A percentile compares a stretch with the other conserved stretches of the same genome.
These are phyloP conservation scores for Ditula angustiorana DNA, from an alignment of 2,888 invertebrate genomes.

Conservation along the genomic window DNA sequence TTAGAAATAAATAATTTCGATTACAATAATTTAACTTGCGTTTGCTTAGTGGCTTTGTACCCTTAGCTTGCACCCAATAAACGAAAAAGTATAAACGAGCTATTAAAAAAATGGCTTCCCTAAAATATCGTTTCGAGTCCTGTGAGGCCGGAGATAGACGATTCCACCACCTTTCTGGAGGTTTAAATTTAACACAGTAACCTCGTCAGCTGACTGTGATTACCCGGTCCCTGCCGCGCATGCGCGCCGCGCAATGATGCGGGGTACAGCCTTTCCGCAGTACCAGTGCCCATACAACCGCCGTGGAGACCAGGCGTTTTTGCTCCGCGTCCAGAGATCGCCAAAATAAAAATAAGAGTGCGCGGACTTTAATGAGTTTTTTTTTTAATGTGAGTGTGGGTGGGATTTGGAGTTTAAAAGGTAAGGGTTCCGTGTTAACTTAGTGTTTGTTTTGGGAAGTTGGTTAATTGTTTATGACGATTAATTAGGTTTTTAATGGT, in stretches of 20 bases:
- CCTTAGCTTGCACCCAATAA: too few species aligned
- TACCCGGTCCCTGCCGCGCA: slow-evolving; percentile 62
- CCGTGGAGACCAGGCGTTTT: slow-evolving; percentile 52
- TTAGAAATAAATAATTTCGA: too few species aligned
- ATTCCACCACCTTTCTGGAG: neutral
- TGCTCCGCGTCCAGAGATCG: slow-evolving; percentile 31
- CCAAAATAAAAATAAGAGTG: slow-evolving; percentile 5
- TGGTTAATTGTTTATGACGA: neutral
- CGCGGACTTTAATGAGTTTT: neutral
- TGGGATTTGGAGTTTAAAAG: neutral
- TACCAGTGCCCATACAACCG: slow-evolving; percentile 65
- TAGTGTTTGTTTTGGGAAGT: neutral
- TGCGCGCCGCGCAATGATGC: slow-evolving; percentile 67
- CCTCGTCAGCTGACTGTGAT: slow-evolving; percentile 76
- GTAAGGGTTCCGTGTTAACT: slow-evolving; percentile 4
- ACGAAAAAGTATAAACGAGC: too few species aligned
- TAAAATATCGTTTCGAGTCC: too few species aligned
- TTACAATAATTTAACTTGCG: too few species aligned
- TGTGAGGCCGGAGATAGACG: neutral
- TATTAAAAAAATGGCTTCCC: too few species aligned
- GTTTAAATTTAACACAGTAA: slow-evolving; percentile 69
- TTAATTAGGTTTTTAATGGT: slow-evolving; percentile 10
- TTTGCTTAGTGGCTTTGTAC: too few species aligned
- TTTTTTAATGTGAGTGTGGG: neutral
- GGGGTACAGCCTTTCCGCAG: slow-evolving; percentile 66